phyloP scores from a whole-genome alignment of 2,113 vertebrate species.

The Recurvirostra avosetta region DNA sequence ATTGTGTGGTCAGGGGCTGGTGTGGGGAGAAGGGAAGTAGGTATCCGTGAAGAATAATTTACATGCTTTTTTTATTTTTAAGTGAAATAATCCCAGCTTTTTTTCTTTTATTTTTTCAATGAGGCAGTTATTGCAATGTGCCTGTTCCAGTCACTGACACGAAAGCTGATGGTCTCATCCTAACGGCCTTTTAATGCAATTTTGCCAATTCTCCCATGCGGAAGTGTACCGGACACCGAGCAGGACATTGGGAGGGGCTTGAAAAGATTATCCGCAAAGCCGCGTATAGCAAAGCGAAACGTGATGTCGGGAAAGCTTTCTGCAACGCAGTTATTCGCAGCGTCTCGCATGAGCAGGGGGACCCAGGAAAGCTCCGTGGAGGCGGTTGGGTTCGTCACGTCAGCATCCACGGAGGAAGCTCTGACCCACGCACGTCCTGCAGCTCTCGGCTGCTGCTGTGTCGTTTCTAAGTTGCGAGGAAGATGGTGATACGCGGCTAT shows the following conservation, averaged over 20 bases:
- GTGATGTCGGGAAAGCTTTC: background rate
- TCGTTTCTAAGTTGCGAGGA: background rate
- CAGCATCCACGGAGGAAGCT: background rate
- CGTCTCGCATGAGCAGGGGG: rapidly evolving
- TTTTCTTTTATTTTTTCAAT: background rate
- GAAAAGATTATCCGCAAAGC: background rate
- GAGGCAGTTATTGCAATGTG: rapidly evolving
- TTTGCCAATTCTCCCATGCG: background rate
- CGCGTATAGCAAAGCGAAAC: rapidly evolving
- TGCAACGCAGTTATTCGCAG: background rate
- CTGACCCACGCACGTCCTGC: background rate
- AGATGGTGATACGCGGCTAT: background rate
- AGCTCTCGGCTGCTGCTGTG: background rate
- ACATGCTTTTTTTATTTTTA: background rate
- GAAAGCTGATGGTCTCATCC: background rate
- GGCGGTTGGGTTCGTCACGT: rapidly evolving
- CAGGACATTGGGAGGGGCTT: background rate
- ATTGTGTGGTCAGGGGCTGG: background rate
- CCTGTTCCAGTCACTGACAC: background rate
- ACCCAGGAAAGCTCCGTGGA: background rate
- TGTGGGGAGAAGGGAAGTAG: background rate
- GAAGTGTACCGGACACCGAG: background rate
- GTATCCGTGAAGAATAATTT: background rate
- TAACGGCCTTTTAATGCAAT: background rate
- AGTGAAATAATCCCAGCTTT: background rate